Conservation (phyloP, 2,797 vertebrate species). For the Xenopus petersii region DNA sequence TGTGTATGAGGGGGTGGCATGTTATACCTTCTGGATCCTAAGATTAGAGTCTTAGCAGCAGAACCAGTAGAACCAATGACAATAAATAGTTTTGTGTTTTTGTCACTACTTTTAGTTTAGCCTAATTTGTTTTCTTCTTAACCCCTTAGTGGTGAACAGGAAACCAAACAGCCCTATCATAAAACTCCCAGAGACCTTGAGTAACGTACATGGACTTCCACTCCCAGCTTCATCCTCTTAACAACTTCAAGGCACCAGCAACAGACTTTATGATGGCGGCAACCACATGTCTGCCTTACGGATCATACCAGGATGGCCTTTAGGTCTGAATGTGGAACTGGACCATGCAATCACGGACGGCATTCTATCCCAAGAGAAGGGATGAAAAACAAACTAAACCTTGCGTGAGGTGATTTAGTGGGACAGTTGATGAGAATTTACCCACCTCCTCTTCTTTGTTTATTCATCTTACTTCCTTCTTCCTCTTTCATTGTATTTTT, state of each 20-base stretch:
- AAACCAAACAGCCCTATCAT: conserved; percentile 78
- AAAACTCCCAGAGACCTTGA: conserved; percentile 80
- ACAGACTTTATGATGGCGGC: not conserved
- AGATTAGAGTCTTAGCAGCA: too few relatives aligned
- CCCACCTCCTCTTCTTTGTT: not conserved
- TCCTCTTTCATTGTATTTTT: too few relatives aligned
- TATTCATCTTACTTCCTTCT: conserved; percentile 2
- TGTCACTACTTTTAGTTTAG: not conserved
- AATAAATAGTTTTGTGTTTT: not conserved
- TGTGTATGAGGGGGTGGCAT: too few relatives aligned
- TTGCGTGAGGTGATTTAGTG: too few relatives aligned
- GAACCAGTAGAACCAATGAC: too few relatives aligned
- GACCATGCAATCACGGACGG: not conserved
- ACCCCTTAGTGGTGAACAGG: conserved; percentile 70
- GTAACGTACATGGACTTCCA: conserved; percentile 80
- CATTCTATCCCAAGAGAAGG: not conserved
- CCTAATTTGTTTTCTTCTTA: conserved; percentile 14
- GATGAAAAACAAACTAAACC: not conserved
- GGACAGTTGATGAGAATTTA: too few relatives aligned
- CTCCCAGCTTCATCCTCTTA: conserved; percentile 87
- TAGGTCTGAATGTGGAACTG: conserved; percentile 10
- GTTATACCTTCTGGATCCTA: too few relatives aligned
- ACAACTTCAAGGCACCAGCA: not conserved
- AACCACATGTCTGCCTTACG: not conserved
- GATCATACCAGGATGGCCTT: not conserved